A percentile compares a stretch with the other conserved stretches of the same genome.
Evolutionary conservation across 2,888 invertebrate genomes (phyloP).

Genomic region (Ormyrus nitidulus): DNA sequence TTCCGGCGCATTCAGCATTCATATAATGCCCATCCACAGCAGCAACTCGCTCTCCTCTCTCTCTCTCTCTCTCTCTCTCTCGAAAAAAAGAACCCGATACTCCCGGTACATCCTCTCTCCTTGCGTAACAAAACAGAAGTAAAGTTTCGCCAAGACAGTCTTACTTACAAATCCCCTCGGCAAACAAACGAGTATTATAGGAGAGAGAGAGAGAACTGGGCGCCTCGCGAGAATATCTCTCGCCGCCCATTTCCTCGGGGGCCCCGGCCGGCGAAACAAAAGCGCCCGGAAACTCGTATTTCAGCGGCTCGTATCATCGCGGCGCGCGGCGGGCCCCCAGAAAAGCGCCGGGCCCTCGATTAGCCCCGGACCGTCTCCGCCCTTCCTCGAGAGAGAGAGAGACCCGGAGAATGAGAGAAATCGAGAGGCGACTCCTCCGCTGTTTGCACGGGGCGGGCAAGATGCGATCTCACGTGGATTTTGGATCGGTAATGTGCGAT

Average conservation of each 20-base stretch:
- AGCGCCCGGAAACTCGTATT: slow-evolving; percentile 43
- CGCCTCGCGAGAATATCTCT: not conserved
- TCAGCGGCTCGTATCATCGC: slow-evolving; percentile 4
- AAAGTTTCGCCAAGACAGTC: not conserved
- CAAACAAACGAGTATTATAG: slow-evolving; percentile 5
- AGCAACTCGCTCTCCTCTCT: no score
- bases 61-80: no score
- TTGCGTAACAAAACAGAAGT: slow-evolving; percentile 1
- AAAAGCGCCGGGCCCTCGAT: slow-evolving; percentile 7
- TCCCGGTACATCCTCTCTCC: not conserved
- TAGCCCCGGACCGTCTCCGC: not conserved
- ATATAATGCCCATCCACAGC: not conserved
- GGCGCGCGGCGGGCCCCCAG: not conserved
- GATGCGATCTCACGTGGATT: no score
- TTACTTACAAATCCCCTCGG: slow-evolving; percentile 28
- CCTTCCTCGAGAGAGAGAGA: not conserved
- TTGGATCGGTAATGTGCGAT: no score
- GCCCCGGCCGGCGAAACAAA: not conserved
- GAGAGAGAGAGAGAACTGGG: no score
- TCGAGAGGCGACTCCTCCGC: no score
- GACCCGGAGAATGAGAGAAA: no score
- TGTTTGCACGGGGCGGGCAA: no score
- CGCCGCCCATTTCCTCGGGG: slow-evolving; percentile 48
- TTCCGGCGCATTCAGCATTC: slow-evolving; percentile 24
- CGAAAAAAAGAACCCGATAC: slow-evolving; percentile 4